Percentiles rank a stretch among this genome's conserved stretches.
Conservation (phyloP, 2,113 vertebrate genomes). For the Grammomys surdaster region DNA sequence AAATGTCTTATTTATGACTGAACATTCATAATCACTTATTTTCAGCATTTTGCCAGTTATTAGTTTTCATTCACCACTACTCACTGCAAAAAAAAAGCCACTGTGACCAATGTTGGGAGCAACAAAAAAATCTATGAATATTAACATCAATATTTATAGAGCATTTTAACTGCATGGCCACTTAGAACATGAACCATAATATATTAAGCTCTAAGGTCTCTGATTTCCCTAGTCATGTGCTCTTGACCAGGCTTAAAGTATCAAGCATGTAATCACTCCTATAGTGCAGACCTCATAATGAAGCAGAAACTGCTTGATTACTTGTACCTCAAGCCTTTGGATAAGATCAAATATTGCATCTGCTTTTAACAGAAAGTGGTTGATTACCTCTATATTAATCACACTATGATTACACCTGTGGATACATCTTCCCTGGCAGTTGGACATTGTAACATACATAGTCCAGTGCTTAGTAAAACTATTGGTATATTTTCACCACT, state of each 20-base stretch:
- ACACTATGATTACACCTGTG: not conserved
- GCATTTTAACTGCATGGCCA: not conserved
- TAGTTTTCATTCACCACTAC: not conserved
- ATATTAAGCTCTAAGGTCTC: not conserved
- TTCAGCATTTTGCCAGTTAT: not conserved
- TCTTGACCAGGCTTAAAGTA: not conserved
- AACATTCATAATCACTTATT: not conserved
- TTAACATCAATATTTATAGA: not conserved
- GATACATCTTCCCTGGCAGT: not conserved
- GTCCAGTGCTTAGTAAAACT: not conserved
- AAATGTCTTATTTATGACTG: too few relatives aligned
- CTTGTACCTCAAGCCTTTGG: not conserved
- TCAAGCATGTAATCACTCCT: not conserved
- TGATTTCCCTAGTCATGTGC: not conserved
- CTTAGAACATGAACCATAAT: not conserved
- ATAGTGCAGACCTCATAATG: too few relatives aligned
- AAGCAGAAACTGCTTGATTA: not conserved
- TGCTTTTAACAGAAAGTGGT: not conserved
- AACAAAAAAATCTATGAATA: too few relatives aligned
- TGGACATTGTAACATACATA: not conserved
- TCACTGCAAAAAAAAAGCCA: not conserved
- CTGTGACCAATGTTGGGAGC: not conserved
- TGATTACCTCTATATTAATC: not conserved
- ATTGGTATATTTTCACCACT: not conserved
- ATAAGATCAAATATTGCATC: not conserved